Evolutionary conservation across 2,888 invertebrate genomes (phyloP).

Genomic region (Proisotoma minuta): DNA sequence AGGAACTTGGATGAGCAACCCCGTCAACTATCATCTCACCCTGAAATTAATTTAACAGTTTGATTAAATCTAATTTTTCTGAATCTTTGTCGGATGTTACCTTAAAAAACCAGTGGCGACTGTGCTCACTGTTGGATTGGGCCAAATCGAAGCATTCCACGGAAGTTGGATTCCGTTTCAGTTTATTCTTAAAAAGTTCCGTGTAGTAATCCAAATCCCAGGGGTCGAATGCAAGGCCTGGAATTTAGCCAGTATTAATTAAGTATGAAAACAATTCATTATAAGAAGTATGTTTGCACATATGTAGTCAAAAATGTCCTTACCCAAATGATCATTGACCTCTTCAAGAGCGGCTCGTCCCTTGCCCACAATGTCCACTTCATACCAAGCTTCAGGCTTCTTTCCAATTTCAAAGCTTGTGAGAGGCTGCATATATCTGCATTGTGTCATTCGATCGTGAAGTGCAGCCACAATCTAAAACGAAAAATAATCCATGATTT

Average conservation of each 20-base stretch:
- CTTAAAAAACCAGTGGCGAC: slow-evolving; percentile 98
- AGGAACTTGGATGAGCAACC: slow-evolving; percentile 67
- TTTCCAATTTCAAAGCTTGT: slow-evolving; percentile 57
- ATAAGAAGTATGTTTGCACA: not conserved
- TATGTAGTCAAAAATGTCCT: slow-evolving; percentile 11
- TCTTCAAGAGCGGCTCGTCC: slow-evolving; percentile 75
- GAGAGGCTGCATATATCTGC: slow-evolving; percentile 66
- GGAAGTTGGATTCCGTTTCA: slow-evolving; percentile 89
- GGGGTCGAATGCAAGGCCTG: slow-evolving; percentile 84
- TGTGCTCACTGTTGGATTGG: slow-evolving; percentile 97
- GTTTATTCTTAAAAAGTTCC: slow-evolving; percentile 71
- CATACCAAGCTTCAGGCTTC: slow-evolving; percentile 66
- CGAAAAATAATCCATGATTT: not conserved
- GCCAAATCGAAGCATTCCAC: slow-evolving; percentile 97
- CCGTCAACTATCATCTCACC: slow-evolving; percentile 83
- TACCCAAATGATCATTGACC: slow-evolving; percentile 72
- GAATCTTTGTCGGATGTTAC: slow-evolving; percentile 48
- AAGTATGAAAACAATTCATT: not conserved
- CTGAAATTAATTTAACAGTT: slow-evolving; percentile 49
- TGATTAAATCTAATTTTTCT: not conserved
- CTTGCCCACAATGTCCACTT: slow-evolving; percentile 72
- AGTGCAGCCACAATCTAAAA: slow-evolving; percentile 59
- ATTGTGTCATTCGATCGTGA: slow-evolving; percentile 91
- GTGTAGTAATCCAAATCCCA: slow-evolving; percentile 90
- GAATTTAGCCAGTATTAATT: slow-evolving; percentile 6